These are phyloP conservation scores for Anadara kagoshimensis DNA, from an alignment of 1,140 invertebrate species.

Conservation along the genomic window DNA sequence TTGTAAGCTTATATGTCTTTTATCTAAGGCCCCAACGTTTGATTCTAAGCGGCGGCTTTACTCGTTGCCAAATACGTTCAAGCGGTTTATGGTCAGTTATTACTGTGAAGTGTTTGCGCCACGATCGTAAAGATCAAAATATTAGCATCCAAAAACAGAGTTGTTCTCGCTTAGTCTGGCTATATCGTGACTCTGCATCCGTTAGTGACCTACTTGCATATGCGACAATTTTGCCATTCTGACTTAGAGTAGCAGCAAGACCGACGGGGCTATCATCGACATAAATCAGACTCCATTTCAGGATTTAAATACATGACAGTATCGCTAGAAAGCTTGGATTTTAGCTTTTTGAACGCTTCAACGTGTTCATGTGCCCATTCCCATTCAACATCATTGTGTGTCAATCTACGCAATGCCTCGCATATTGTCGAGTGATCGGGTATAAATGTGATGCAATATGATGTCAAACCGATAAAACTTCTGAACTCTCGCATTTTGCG, in stretches of 20 bases:
- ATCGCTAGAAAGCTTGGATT: constrained; percentile 33
- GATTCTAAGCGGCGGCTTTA: constrained; percentile 27
- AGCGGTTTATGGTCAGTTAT: constrained; percentile 1
- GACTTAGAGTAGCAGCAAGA: constrained; percentile 37
- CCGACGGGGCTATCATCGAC: constrained; percentile 47
- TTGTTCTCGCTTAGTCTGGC: constrained; percentile 4
- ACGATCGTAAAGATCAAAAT: background rate
- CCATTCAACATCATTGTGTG: constrained; percentile 19
- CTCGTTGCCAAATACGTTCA: constrained; percentile 1
- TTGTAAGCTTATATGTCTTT: constrained; percentile 40
- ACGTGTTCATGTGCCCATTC: constrained; percentile 30
- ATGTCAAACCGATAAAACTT: background rate
- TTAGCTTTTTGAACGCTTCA: constrained; percentile 1
- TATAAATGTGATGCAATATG: no score
- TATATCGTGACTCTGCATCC: constrained; percentile 1
- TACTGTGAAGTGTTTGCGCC: background rate
- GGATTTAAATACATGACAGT: constrained; percentile 49
- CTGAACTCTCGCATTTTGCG: constrained; percentile 6
- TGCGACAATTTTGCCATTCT: constrained; percentile 35
- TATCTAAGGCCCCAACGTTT: constrained; percentile 48
- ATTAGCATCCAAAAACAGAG: background rate
- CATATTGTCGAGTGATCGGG: no score
- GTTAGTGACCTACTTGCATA: constrained; percentile 24
- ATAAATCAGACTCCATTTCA: constrained; percentile 23
- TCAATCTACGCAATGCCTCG: no score